Evolutionary conservation across 2,797 vertebrate species (phyloP).

Genomic region (Leucoraja ocellata): DNA sequence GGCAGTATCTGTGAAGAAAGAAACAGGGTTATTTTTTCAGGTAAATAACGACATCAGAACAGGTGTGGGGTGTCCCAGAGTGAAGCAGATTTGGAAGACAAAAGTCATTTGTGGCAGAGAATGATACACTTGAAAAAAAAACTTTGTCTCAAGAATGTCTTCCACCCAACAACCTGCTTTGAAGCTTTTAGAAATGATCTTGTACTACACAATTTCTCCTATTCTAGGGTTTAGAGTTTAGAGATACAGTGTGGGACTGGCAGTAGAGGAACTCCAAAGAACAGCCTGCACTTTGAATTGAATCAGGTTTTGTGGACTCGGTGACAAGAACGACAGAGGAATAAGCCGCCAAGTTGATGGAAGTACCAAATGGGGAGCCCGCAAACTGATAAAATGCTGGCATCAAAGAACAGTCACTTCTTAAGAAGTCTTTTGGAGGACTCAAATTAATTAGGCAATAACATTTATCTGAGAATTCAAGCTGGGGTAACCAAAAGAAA

Average conservation of each 20-base stretch:
- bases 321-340: neutral
- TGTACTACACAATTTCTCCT: neutral
- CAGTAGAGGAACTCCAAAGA: neutral
- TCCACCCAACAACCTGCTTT: neutral
- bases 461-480: conserved; percentile 70
- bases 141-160: neutral
- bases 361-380: neutral
- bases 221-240: too few species aligned
- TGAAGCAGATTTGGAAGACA: neutral
- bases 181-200: neutral
- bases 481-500: conserved; percentile 67
- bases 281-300: neutral
- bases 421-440: conserved; percentile 9
- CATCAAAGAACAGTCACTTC: neutral
- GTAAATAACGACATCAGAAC: too few species aligned
- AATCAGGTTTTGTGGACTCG: too few species aligned
- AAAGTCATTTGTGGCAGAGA: neutral
- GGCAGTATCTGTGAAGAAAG: too few species aligned
- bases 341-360: neutral
- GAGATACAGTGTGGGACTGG: neutral
- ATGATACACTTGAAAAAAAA: neutral
- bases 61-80: neutral
- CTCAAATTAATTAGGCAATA: conserved; percentile 4
- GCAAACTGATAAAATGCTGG: neutral
- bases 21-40: too few species aligned